Evolutionary conservation across 1,140 invertebrate species (phyloP).

Genomic region (Lucilia cuprina): DNA sequence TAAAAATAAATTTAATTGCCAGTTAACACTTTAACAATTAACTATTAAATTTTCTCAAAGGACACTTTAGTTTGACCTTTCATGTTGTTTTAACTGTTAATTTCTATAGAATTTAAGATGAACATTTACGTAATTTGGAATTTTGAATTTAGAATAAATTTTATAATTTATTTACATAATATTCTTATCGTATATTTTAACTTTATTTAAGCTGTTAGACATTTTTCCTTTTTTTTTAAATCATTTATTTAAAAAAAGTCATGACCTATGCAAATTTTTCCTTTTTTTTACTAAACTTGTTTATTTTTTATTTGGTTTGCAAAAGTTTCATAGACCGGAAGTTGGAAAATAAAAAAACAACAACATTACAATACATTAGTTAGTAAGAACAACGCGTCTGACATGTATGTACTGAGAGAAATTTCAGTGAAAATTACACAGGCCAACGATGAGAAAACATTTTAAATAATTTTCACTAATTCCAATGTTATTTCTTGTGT

Average conservation of each 20-base stretch:
- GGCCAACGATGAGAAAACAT: too few relatives aligned
- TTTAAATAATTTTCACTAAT: too few relatives aligned
- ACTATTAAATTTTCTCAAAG: too few relatives aligned
- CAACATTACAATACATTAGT: neutral
- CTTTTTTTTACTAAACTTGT: neutral
- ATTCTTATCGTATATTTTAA: too few relatives aligned
- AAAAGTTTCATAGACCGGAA: constrained; percentile 21
- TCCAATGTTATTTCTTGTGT: too few relatives aligned
- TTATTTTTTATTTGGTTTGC: constrained; percentile 6
- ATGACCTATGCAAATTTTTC: constrained; percentile 59
- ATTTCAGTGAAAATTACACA: too few relatives aligned
- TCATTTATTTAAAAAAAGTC: constrained; percentile 45
- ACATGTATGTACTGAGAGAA: neutral
- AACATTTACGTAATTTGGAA: too few relatives aligned
- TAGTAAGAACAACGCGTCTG: neutral
- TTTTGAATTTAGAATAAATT: too few relatives aligned
- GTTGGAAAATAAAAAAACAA: neutral
- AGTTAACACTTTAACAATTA: constrained; percentile 8
- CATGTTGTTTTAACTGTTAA: neutral
- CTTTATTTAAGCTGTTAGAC: neutral
- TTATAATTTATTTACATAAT: too few relatives aligned
- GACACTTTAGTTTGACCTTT: constrained; percentile 1
- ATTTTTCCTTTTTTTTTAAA: neutral
- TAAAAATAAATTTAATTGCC: constrained; percentile 19
- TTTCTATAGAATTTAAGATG: too few relatives aligned